These are phyloP conservation scores for Alentia gelatinosa DNA, from an alignment of 2,888 invertebrate species.

Conservation along the genomic window DNA sequence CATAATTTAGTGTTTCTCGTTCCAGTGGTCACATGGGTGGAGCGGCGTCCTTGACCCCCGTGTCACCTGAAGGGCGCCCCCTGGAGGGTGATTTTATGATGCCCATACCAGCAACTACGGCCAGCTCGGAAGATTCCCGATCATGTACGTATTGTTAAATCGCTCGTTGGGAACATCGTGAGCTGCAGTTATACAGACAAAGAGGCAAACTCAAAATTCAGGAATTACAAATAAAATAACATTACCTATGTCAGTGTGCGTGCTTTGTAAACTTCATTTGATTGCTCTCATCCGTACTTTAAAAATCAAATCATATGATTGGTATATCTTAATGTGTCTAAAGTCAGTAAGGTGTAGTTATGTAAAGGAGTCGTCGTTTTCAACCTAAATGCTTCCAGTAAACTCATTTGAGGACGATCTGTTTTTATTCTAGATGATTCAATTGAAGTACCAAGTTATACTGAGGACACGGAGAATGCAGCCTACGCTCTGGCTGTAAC, in stretches of 20 bases:
- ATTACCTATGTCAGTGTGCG: no score
- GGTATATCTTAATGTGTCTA: no score
- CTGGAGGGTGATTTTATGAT: conserved; percentile 32
- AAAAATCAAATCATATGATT: no score
- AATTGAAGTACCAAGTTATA: conserved; percentile 57
- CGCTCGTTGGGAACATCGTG: not conserved
- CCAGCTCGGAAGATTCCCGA: conserved; percentile 24
- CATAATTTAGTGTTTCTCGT: no score
- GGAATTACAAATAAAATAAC: no score
- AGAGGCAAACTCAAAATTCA: no score
- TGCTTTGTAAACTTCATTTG: no score
- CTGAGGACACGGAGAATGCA: conserved; percentile 77
- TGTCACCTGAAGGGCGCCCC: conserved; percentile 42
- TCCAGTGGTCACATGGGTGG: not conserved
- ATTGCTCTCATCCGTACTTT: no score
- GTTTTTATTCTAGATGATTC: conserved; percentile 66
- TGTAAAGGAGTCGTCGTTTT: no score
- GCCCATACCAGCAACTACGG: not conserved
- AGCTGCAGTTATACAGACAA: no score
- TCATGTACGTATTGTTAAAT: conserved; percentile 18
- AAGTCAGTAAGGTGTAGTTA: no score
- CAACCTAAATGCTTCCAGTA: not conserved
- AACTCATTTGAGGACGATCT: no score
- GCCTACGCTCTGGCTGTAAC: conserved; percentile 76
- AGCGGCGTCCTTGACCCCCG: conserved; percentile 31